These are phyloP conservation scores for Callipepla californica DNA, from an alignment of 2,113 vertebrate species.

Conservation along the genomic window DNA sequence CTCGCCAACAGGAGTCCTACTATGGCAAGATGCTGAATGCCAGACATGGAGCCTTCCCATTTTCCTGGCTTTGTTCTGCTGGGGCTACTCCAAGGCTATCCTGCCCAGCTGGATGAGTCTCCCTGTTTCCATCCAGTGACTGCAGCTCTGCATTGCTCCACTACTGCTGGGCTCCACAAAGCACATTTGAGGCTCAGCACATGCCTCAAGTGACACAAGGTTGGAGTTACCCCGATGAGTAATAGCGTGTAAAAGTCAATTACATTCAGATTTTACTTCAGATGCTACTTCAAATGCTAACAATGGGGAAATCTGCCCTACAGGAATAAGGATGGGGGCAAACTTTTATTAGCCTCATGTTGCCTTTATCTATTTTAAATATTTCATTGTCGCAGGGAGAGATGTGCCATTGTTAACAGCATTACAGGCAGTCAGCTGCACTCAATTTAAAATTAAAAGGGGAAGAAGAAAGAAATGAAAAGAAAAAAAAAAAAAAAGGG, in stretches of 20 bases:
- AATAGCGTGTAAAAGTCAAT: constrained; percentile 38
- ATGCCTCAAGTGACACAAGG: not conserved
- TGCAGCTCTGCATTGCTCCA: not conserved
- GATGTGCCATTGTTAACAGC: constrained; percentile 78
- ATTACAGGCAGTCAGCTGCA: constrained; percentile 80
- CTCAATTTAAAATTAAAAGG: constrained; percentile 77
- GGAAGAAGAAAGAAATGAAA: constrained; percentile 57
- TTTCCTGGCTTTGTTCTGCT: not conserved
- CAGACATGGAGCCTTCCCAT: not conserved
- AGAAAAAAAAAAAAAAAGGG: constrained; percentile 15
- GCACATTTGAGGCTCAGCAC: not conserved
- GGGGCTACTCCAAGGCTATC: not conserved
- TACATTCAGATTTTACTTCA: constrained; percentile 18
- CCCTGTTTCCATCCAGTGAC: not conserved
- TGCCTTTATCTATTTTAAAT: constrained; percentile 77
- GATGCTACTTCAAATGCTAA: constrained; percentile 49
- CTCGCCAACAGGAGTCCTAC: not conserved
- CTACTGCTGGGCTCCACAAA: not conserved
- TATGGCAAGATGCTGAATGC: not conserved
- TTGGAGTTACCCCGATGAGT: constrained; percentile 18
- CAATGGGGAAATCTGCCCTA: constrained; percentile 64
- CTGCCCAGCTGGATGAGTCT: not conserved
- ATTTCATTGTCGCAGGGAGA: constrained; percentile 74
- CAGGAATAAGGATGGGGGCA: constrained; percentile 70
- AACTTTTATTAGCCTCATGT: constrained; percentile 76